Conservation (phyloP, 2,888 invertebrate genomes). For the Liopterus haemorrhoidalis region DNA sequence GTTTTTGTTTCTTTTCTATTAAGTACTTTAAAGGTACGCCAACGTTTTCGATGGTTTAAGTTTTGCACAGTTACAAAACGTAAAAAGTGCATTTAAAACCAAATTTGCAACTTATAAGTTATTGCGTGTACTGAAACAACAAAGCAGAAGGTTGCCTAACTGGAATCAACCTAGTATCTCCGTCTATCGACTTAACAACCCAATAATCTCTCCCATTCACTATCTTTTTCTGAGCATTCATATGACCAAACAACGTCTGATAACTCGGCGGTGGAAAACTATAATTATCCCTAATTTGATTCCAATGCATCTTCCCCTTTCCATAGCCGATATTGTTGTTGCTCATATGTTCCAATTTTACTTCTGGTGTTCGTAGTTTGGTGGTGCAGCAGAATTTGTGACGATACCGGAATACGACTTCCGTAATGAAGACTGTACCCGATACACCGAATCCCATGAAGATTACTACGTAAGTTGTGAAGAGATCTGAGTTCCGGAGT, state of each 20-base stretch:
- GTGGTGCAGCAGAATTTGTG: slow-evolving; percentile 12
- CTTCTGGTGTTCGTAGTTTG: slow-evolving; percentile 16
- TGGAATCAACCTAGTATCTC: slow-evolving; percentile 65
- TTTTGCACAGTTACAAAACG: too few species aligned
- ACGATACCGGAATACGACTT: slow-evolving; percentile 45
- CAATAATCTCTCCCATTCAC: slow-evolving; percentile 76
- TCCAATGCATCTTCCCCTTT: slow-evolving; percentile 17
- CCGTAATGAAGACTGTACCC: slow-evolving; percentile 58
- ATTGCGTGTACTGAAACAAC: slow-evolving; percentile 61
- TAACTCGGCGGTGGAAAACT: slow-evolving; percentile 59
- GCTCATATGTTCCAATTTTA: slow-evolving; percentile 26
- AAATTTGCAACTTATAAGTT: slow-evolving; percentile 33
- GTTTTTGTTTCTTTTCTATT: too few species aligned
- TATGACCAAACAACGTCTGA: slow-evolving; percentile 52
- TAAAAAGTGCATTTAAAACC: neutral
- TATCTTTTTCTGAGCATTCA: slow-evolving; percentile 48
- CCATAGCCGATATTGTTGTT: slow-evolving; percentile 25
- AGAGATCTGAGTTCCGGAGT: slow-evolving; percentile 67
- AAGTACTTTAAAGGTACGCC: too few species aligned
- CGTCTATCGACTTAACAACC: slow-evolving; percentile 56
- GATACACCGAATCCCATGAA: slow-evolving; percentile 62
- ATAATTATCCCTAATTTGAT: slow-evolving; percentile 17
- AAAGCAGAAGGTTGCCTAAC: slow-evolving; percentile 70
- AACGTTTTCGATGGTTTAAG: too few species aligned
- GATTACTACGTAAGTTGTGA: slow-evolving; percentile 75